These are phyloP conservation scores for Sparus aurata DNA, from an alignment of 2,797 vertebrate genomes.

Conservation along the genomic window DNA sequence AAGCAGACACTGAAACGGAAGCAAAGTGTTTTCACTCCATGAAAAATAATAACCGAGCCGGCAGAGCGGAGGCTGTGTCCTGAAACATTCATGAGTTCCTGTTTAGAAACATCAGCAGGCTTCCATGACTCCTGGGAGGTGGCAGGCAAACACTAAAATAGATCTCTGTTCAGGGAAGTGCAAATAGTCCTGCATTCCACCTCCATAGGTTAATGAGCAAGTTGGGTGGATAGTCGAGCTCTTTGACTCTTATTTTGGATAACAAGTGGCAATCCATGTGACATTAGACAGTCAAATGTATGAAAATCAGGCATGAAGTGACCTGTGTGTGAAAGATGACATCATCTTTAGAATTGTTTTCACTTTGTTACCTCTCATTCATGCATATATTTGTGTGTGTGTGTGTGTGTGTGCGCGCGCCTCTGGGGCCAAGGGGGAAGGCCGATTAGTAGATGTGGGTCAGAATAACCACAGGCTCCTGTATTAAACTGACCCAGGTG, in stretches of 20 bases:
- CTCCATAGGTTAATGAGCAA: slow-evolving; percentile 32
- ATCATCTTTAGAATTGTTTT: slow-evolving; percentile 13
- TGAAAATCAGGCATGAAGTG: not conserved
- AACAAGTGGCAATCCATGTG: not conserved
- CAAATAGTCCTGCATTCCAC: slow-evolving; percentile 24
- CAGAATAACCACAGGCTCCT: slow-evolving; percentile 30
- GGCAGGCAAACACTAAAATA: slow-evolving; percentile 15
- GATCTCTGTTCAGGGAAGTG: slow-evolving; percentile 23
- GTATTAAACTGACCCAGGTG: slow-evolving; percentile 22
- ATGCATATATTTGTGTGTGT: not conserved
- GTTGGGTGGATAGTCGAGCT: not conserved
- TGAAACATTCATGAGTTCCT: slow-evolving; percentile 14
- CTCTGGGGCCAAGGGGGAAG: not conserved
- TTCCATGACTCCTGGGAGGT: slow-evolving; percentile 17
- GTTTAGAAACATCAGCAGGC: slow-evolving; percentile 21
- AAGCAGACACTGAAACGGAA: not conserved
- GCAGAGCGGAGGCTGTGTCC: not conserved
- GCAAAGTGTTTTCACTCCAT: not conserved
- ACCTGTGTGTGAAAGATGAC: slow-evolving; percentile 12
- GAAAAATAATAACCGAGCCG: not conserved
- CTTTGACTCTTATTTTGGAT: not conserved
- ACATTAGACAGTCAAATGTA: slow-evolving; percentile 14
- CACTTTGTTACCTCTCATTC: not conserved
- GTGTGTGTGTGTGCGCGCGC: not conserved
- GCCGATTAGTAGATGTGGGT: slow-evolving; percentile 37